Evolutionary conservation across 2,797 vertebrate species (phyloP).

Genomic region (Epinephelus malabaricus): DNA sequence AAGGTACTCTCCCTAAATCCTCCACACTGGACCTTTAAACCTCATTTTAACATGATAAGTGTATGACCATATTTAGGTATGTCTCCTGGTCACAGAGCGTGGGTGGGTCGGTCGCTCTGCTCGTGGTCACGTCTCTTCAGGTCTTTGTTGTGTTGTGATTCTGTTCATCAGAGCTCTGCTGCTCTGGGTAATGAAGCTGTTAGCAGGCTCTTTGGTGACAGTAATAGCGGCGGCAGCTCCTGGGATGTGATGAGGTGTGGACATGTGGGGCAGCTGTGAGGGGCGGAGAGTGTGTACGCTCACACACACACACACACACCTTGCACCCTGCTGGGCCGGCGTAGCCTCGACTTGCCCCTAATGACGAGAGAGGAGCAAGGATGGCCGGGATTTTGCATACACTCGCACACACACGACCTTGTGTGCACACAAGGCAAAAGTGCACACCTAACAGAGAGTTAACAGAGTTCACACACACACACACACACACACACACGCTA

Average conservation of each 20-base stretch:
- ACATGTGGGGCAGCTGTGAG: constrained; percentile 70
- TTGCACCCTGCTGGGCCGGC: constrained; percentile 62
- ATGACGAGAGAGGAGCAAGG: constrained; percentile 65
- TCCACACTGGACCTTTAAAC: too few species aligned
- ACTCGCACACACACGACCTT: constrained; percentile 17
- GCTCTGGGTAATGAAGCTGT: constrained; percentile 80
- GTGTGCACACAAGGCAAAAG: not conserved
- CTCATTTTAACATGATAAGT: not conserved
- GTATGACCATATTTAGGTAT: not conserved
- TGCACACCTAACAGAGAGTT: constrained; percentile 13
- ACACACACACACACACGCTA: constrained; percentile 19
- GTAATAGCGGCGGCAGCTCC: constrained; percentile 72
- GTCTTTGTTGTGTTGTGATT: constrained; percentile 56
- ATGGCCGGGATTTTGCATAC: constrained; percentile 13
- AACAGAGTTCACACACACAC: not conserved
- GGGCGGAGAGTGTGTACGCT: constrained; percentile 29
- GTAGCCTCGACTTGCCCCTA: constrained; percentile 79
- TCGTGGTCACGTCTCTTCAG: constrained; percentile 8
- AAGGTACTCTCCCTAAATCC: too few species aligned
- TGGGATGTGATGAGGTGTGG: constrained; percentile 76
- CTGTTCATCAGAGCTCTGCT: constrained; percentile 57
- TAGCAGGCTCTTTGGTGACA: constrained; percentile 75
- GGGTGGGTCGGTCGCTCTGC: not conserved
- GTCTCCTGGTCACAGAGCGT: not conserved
- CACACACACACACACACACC: constrained; percentile 25